A percentile compares a stretch with the other conserved stretches of the same genome.
phyloP scores from a whole-genome alignment of 2,797 vertebrate species.

The Silurus lanzhouensis region DNA sequence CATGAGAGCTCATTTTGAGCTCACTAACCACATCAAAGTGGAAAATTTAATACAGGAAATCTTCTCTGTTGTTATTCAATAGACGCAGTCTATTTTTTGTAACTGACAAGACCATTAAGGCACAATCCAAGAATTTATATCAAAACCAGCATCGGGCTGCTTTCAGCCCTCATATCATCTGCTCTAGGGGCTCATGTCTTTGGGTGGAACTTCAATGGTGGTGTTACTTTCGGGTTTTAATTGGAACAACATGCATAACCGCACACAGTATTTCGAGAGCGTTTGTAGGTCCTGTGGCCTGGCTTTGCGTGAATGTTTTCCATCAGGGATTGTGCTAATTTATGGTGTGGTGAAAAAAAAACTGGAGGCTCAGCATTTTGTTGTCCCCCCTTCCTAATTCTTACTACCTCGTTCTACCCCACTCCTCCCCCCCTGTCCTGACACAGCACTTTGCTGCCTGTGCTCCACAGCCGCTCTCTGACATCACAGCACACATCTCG shows the following conservation, averaged over 20 bases:
- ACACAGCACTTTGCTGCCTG: constrained; percentile 55
- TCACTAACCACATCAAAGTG: constrained; percentile 23
- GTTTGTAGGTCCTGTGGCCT: constrained; percentile 41
- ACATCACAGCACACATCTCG: constrained; percentile 56
- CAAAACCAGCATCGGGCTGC: constrained; percentile 39
- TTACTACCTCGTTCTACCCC: neutral
- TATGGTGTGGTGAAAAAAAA: constrained; percentile 53
- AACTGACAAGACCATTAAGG: constrained; percentile 40
- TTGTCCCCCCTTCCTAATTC: constrained; percentile 10
- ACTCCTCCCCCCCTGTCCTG: constrained; percentile 35
- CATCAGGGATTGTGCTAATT: constrained; percentile 51
- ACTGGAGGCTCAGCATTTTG: constrained; percentile 50
- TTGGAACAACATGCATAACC: constrained; percentile 48
- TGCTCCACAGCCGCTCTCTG: constrained; percentile 47
- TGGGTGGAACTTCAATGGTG: constrained; percentile 51
- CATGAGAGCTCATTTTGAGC: constrained; percentile 5
- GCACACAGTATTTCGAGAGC: constrained; percentile 38
- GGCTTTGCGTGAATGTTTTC: constrained; percentile 50
- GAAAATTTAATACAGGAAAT: constrained; percentile 41
- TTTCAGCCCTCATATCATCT: constrained; percentile 48
- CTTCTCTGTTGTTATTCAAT: constrained; percentile 41
- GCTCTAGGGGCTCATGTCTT: constrained; percentile 42
- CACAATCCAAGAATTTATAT: constrained; percentile 45
- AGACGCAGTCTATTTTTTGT: constrained; percentile 33
- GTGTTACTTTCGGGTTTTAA: constrained; percentile 44